phyloP scores from a whole-genome alignment of 1,140 invertebrate genomes.

The Dinothrombium tinctorium region DNA sequence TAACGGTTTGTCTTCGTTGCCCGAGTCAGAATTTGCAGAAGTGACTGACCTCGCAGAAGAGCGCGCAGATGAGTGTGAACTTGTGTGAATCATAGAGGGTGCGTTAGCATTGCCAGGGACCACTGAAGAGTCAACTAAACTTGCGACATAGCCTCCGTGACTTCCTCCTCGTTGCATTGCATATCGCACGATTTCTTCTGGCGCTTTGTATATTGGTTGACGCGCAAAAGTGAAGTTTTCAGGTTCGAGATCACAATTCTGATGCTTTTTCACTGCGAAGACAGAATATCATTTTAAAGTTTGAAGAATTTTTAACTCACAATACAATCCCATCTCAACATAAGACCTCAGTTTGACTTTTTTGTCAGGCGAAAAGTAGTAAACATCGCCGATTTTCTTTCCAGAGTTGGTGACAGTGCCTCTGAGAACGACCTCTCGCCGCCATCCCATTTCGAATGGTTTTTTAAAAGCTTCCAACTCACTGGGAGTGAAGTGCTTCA shows the following conservation, averaged over 20 bases:
- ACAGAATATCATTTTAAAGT: not conserved
- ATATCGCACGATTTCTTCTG: conserved; percentile 9
- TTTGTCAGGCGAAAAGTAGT: conserved; percentile 9
- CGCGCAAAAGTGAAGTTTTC: conserved; percentile 11
- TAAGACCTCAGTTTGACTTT: conserved; percentile 7
- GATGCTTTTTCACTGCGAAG: not conserved
- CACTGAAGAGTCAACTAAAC: too few species aligned
- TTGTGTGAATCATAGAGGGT: too few species aligned
- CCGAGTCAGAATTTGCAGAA: too few species aligned
- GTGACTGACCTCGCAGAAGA: too few species aligned
- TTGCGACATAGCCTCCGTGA: too few species aligned
- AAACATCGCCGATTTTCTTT: conserved; percentile 11
- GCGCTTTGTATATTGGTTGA: conserved; percentile 9
- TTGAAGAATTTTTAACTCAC: not conserved
- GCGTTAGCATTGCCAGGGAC: too few species aligned
- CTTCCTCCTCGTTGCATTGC: conserved; percentile 2
- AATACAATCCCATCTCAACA: conserved; percentile 8
- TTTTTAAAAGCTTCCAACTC: conserved; percentile 6
- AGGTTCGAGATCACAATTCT: conserved; percentile 3
- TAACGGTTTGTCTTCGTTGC: too few species aligned
- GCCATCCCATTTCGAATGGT: conserved; percentile 10
- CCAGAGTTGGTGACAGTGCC: not conserved
- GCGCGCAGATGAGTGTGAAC: too few species aligned
- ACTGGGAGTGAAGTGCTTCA: not conserved
- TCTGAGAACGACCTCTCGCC: conserved; percentile 9